Evolutionary conservation across 2,113 vertebrate genomes (phyloP).

Genomic region (Otocyon megalotis): DNA sequence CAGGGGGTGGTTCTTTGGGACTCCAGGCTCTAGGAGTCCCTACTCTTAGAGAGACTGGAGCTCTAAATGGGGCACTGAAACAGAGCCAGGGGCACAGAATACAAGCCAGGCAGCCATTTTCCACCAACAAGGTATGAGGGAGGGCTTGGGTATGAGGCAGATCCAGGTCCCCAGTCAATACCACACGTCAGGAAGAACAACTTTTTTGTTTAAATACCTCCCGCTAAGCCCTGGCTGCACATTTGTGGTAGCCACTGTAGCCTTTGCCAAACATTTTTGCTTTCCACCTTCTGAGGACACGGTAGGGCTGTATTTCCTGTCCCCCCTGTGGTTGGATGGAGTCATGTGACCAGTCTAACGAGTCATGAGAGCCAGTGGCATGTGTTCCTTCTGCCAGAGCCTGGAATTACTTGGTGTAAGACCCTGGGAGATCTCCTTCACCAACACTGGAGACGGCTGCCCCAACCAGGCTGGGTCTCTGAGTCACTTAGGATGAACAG

Average conservation of each 20-base stretch:
- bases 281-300: neutral
- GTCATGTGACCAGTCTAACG: neutral
- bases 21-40: neutral
- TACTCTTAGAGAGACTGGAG: neutral
- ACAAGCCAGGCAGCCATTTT: neutral
- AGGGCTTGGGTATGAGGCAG: too few relatives aligned
- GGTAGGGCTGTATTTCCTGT: neutral
- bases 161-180: neutral
- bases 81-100: neutral
- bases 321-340: neutral
- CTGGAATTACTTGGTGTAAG: neutral
- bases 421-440: neutral
- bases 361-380: neutral
- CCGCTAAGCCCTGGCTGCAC: neutral
- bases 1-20: neutral
- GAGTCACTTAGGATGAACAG: neutral
- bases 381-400: neutral
- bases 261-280: neutral
- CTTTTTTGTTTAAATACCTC: neutral
- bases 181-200: fast-evolving
- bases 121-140: fast-evolving
- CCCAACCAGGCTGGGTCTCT: neutral
- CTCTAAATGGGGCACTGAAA: neutral
- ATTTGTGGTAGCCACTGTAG: neutral
- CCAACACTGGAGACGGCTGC: too few relatives aligned